Percentiles rank a stretch among this genome's conserved stretches.
These are phyloP conservation scores for Aphelenchoides fujianensis DNA, from an alignment of 1,140 invertebrate genomes.

Conservation along the genomic window DNA sequence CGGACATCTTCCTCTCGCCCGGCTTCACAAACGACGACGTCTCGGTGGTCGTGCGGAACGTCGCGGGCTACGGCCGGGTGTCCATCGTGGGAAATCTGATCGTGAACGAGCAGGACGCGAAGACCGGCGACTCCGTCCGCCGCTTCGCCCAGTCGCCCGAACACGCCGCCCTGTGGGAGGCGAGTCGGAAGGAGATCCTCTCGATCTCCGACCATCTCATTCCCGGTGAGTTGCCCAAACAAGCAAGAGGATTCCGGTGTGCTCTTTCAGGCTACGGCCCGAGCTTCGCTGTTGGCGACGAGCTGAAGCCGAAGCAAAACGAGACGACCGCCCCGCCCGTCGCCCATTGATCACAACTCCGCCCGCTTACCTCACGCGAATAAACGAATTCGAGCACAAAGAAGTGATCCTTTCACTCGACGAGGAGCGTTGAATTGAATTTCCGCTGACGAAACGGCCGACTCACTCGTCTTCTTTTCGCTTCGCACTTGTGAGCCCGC, in stretches of 20 bases:
- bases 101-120: constrained; percentile 26
- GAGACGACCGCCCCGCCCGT: not conserved
- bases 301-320: not conserved
- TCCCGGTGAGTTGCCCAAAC: constrained; percentile 28
- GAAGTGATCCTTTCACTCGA: not conserved
- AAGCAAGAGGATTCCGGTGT: not conserved
- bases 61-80: constrained; percentile 28
- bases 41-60: constrained; percentile 29
- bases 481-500: too few species aligned
- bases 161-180: constrained; percentile 20
- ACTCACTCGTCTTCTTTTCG: too few species aligned
- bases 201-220: constrained; percentile 26
- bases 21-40: constrained; percentile 28
- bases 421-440: too few species aligned
- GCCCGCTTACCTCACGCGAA: not conserved
- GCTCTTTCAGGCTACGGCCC: constrained; percentile 18
- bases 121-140: constrained; percentile 3
- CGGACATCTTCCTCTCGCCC: constrained; percentile 26
- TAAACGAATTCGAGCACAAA: not conserved
- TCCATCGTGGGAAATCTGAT: constrained; percentile 31
- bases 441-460: not conserved
- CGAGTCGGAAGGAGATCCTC: constrained; percentile 24
- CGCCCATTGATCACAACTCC: not conserved
- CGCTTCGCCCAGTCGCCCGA: constrained; percentile 19
- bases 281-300: constrained; percentile 13